Evolutionary conservation across 2,797 vertebrate genomes (phyloP).

Genomic region (Poeciliopsis gracilis): DNA sequence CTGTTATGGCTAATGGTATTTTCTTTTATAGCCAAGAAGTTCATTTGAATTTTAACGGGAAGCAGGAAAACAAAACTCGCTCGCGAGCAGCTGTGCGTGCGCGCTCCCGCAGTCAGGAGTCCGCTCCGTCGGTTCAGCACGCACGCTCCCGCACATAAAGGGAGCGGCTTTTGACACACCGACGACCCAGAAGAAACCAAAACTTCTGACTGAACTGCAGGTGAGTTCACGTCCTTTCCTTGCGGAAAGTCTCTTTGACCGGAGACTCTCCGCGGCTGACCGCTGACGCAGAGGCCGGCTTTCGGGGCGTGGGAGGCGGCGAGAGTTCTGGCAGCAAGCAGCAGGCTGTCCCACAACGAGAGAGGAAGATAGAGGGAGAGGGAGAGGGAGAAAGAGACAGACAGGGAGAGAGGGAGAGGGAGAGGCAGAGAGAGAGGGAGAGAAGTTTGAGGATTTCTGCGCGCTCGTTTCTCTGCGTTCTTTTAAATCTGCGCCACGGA

Average conservation of each 20-base stretch:
- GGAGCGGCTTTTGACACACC: neutral
- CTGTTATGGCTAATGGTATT: neutral
- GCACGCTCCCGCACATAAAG: neutral
- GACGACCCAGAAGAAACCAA: no score
- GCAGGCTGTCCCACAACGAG: neutral
- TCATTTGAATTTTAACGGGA: neutral
- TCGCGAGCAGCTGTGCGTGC: neutral
- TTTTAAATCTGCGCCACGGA: neutral
- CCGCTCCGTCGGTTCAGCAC: neutral
- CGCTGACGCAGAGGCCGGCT: neutral
- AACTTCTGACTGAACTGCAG: neutral
- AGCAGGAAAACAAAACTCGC: neutral
- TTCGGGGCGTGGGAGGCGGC: neutral
- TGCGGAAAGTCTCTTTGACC: neutral
- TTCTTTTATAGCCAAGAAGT: neutral
- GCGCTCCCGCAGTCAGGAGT: slow-evolving; percentile 3
- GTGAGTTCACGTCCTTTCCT: neutral
- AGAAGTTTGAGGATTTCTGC: neutral
- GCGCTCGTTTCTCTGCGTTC: neutral
- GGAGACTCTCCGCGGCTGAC: neutral
- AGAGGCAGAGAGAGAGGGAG: no score
- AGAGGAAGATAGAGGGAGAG: neutral
- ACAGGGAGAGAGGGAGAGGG: neutral
- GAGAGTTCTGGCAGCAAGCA: neutral
- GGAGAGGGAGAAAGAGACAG: neutral